phyloP scores from a whole-genome alignment of 2,888 invertebrate species.

The Dyspetes luteomarginatus region DNA sequence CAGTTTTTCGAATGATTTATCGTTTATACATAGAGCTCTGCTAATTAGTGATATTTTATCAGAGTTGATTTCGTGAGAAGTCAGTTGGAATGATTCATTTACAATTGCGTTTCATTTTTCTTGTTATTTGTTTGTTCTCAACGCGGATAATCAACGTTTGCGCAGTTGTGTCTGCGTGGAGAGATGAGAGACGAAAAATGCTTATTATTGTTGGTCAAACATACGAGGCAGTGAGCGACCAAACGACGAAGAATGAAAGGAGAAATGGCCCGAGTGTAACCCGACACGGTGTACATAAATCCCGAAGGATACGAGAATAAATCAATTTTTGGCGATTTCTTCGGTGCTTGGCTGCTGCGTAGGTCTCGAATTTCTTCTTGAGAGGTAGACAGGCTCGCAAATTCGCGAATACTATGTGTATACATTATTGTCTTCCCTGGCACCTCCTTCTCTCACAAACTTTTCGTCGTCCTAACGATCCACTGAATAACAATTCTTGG shows the following conservation, averaged over 20 bases:
- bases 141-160: constrained; percentile 55
- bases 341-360: constrained; percentile 42
- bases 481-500: constrained; percentile 66
- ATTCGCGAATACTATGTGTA: constrained; percentile 47
- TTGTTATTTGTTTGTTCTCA: constrained; percentile 29
- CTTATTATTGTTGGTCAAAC: constrained; percentile 62
- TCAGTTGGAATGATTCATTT: constrained; percentile 37
- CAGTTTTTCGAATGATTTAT: constrained; percentile 16
- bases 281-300: constrained; percentile 72
- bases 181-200: constrained; percentile 38
- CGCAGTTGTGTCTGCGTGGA: constrained; percentile 29
- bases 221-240: constrained; percentile 1
- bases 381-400: constrained; percentile 41
- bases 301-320: constrained; percentile 70
- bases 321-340: constrained; percentile 72
- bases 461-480: constrained; percentile 62
- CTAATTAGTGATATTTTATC: constrained; percentile 54
- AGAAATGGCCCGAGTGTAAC: constrained; percentile 63
- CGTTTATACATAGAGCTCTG: constrained; percentile 34
- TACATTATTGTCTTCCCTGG: constrained; percentile 49
- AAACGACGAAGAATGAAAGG: constrained; percentile 27
- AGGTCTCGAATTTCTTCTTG: constrained; percentile 62
- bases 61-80: constrained; percentile 25
- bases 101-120: constrained; percentile 6
- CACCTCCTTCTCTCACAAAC: constrained; percentile 57